These are phyloP conservation scores for Microcebus tavaratra DNA, from an alignment of 2,113 vertebrate genomes.

Conservation along the genomic window DNA sequence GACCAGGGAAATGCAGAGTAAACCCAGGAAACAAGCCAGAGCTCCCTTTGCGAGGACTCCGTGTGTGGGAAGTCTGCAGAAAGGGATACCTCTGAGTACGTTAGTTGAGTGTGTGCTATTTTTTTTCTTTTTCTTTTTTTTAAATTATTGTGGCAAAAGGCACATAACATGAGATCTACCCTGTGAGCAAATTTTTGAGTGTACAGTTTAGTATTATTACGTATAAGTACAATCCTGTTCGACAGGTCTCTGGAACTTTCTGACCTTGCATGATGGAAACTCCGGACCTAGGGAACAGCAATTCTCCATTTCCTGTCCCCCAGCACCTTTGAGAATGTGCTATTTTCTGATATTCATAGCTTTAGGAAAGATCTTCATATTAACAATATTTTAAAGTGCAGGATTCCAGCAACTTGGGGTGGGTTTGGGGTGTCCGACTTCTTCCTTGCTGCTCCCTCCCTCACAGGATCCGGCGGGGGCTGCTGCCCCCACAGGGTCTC, in stretches of 20 bases:
- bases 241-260: too few species aligned
- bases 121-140: neutral
- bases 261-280: neutral
- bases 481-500: rapidly evolving
- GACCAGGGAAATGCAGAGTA: too few species aligned
- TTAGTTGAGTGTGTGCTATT: rapidly evolving
- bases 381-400: too few species aligned
- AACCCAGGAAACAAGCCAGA: neutral
- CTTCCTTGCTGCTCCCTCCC: neutral
- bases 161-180: neutral
- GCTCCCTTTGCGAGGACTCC: neutral
- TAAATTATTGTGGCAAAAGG: neutral
- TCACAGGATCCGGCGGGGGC: rapidly evolving
- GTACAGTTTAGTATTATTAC: neutral
- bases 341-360: neutral
- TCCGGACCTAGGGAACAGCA: neutral
- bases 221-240: rapidly evolving
- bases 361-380: neutral
- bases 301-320: neutral
- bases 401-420: neutral
- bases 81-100: rapidly evolving
- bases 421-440: too few species aligned
- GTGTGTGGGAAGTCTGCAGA: neutral
- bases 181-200: too few species aligned
- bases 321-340: rapidly evolving